Evolutionary conservation across 2,797 vertebrate genomes (phyloP).

Genomic region (Urophycis tenuis): DNA sequence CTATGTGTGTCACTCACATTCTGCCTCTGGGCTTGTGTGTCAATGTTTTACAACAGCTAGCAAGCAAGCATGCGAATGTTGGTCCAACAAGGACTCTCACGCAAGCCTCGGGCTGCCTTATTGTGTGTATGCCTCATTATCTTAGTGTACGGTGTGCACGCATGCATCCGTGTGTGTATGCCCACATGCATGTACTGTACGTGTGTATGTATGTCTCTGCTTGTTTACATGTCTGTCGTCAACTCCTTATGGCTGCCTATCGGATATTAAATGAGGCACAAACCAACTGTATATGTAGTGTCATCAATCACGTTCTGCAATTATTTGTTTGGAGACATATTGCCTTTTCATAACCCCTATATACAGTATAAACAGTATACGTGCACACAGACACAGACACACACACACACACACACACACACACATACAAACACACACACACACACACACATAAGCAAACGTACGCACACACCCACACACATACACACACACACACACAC

Average conservation of each 20-base stretch:
- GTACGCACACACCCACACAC: neutral
- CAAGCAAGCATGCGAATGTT: neutral
- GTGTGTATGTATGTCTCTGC: constrained; percentile 4
- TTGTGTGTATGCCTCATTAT: constrained; percentile 21
- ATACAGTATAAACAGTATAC: neutral
- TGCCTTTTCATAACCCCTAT: neutral
- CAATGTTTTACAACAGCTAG: neutral
- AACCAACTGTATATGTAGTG: neutral
- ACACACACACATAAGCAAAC: constrained; percentile 7
- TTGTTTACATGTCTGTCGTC: constrained; percentile 9
- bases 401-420: constrained; percentile 6
- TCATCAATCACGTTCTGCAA: neutral
- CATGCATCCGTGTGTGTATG: neutral
- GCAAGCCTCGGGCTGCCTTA: neutral
- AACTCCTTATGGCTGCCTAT: constrained; percentile 30
- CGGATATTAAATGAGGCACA: constrained; percentile 36
- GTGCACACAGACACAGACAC: constrained; percentile 7
- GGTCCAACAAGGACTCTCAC: neutral
- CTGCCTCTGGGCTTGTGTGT: neutral
- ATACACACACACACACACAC: constrained; percentile 11
- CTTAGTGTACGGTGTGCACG: constrained; percentile 10
- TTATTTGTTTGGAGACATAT: neutral
- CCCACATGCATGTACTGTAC: no score
- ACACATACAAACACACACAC: constrained; percentile 5
- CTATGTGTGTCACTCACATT: neutral